Percentiles rank a stretch among this genome's conserved stretches.
phyloP scores from a whole-genome alignment of 2,888 invertebrate species.

The Lordiphosa andalusiaca region DNA sequence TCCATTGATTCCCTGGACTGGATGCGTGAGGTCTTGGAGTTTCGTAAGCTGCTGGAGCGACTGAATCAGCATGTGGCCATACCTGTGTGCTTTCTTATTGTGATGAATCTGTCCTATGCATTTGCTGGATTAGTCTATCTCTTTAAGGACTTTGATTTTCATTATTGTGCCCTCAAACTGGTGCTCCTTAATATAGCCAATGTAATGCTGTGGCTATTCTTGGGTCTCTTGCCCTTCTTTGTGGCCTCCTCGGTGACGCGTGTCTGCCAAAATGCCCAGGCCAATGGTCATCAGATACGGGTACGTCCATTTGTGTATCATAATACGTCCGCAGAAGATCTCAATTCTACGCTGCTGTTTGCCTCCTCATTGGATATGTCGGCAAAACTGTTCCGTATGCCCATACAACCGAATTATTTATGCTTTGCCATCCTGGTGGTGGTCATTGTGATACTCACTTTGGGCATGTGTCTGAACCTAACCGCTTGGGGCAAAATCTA shows the following conservation, averaged over 20 bases:
- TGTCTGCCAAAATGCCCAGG: conserved; percentile 86
- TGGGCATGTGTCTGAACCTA: conserved; percentile 85
- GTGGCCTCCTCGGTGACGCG: conserved; percentile 89
- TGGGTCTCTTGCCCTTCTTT: conserved; percentile 78
- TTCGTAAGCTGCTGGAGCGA: conserved; percentile 88
- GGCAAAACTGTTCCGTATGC: conserved; percentile 87
- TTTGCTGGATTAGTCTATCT: conserved; percentile 86
- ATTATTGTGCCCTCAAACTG: conserved; percentile 82
- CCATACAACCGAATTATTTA: conserved; percentile 86
- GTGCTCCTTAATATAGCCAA: conserved; percentile 87
- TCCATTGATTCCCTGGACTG: conserved; percentile 87
- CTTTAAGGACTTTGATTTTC: conserved; percentile 83
- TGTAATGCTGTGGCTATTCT: conserved; percentile 74
- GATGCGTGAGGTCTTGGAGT: conserved; percentile 91
- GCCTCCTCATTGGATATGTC: conserved; percentile 87
- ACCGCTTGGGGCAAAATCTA: conserved; percentile 64
- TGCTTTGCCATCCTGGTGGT: conserved; percentile 84
- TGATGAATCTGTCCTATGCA: conserved; percentile 88
- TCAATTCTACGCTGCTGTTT: conserved; percentile 88
- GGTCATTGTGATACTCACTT: conserved; percentile 83
- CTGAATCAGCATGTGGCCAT: conserved; percentile 89
- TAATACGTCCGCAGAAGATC: conserved; percentile 87
- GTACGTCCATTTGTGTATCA: conserved; percentile 90
- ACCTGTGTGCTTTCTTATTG: conserved; percentile 88
- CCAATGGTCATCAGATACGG: conserved; percentile 89